Percentiles rank a stretch among this genome's conserved stretches.
Conservation (phyloP, 2,797 vertebrate species). For the Gastrophryne carolinensis region DNA sequence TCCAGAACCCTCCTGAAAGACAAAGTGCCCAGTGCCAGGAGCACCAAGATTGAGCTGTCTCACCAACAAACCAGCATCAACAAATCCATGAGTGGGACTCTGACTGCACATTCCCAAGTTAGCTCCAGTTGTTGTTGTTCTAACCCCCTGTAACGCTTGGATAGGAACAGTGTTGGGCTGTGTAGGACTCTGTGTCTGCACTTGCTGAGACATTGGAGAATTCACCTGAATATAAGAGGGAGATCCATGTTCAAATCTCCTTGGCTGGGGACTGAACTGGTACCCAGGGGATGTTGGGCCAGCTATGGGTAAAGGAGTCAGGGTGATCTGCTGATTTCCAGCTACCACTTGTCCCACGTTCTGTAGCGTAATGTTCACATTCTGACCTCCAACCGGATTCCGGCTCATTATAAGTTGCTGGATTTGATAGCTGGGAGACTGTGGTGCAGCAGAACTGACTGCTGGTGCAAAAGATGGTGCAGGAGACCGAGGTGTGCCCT, state of each 20-base stretch:
- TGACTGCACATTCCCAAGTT: slow-evolving; percentile 85
- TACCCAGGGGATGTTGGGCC: slow-evolving; percentile 89
- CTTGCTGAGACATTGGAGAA: slow-evolving; percentile 85
- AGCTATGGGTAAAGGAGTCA: slow-evolving; percentile 84
- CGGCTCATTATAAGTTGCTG: slow-evolving; percentile 87
- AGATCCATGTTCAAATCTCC: slow-evolving; percentile 87
- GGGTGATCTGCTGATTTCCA: slow-evolving; percentile 90
- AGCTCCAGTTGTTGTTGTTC: slow-evolving; percentile 74
- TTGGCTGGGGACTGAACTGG: slow-evolving; percentile 86
- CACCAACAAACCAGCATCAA: slow-evolving; percentile 88
- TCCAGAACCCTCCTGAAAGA: slow-evolving; percentile 88
- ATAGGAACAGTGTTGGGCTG: slow-evolving; percentile 84
- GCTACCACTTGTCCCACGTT: slow-evolving; percentile 86
- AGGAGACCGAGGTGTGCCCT: slow-evolving; percentile 88
- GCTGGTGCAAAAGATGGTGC: slow-evolving; percentile 86
- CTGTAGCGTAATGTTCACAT: slow-evolving; percentile 93
- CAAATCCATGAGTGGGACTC: slow-evolving; percentile 85
- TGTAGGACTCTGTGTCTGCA: slow-evolving; percentile 92
- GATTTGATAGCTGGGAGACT: slow-evolving; percentile 92
- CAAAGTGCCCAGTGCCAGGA: slow-evolving; percentile 83
- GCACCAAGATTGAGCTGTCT: slow-evolving; percentile 87
- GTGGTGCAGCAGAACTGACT: slow-evolving; percentile 89
- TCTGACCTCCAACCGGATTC: slow-evolving; percentile 85
- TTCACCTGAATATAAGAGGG: slow-evolving; percentile 93
- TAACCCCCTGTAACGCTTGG: slow-evolving; percentile 75